Evolutionary conservation across 1,140 invertebrate species (phyloP), one percentile per base, ranked within the genome.

Genomic region (Ostrea denselamellosa): DNA sequence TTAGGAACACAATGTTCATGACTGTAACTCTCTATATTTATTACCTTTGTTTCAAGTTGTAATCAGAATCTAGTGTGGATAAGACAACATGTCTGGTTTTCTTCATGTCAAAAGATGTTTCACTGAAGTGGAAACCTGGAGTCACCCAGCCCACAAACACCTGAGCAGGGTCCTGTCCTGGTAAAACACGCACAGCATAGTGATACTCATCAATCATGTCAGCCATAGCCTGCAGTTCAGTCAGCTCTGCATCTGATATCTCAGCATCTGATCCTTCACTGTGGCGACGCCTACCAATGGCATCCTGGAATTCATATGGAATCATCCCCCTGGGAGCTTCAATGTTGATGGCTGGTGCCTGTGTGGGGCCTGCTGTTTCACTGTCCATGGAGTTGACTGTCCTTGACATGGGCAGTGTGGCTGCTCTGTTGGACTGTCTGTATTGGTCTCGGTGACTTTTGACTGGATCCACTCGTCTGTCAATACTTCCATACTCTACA

Each of bases 81-180:
- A 99, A 97, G 0, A 98, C 97, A 0, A 97, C 96, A 93, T 97
- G 97, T 34, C 97, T 96, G 0, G 99, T 97, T 92, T 97, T 97
- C 91, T 96, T 97, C 92, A 98, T 97, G 93, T 98, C 98, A 95
- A 99, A 99, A 87, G 97, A 97, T 89, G 97, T 97, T n/a, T 97
- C 97, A 92, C 98, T 97, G 54, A 97, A 95, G 94, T 96, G 95
- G 94, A 99, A 99, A 92, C 99, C 98, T 0, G 99, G 98, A 0
- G 98, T 99, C 14, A 99, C 98, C 99, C 99, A 99, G n/a, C 99
- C 99, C 5, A 99, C 97, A 94, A 98, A 99, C 84, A 93, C 91
- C 58, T 99, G 98, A 0, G 97, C 97, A 0, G 99, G 98, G 95
- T 99, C 99, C 95, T 99, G 99, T 84, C 98, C 98, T 62, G 98